Evolutionary conservation across 2,797 vertebrate genomes (phyloP), one percentile per base, ranked within the genome.

Genomic region (Huso huso): DNA sequence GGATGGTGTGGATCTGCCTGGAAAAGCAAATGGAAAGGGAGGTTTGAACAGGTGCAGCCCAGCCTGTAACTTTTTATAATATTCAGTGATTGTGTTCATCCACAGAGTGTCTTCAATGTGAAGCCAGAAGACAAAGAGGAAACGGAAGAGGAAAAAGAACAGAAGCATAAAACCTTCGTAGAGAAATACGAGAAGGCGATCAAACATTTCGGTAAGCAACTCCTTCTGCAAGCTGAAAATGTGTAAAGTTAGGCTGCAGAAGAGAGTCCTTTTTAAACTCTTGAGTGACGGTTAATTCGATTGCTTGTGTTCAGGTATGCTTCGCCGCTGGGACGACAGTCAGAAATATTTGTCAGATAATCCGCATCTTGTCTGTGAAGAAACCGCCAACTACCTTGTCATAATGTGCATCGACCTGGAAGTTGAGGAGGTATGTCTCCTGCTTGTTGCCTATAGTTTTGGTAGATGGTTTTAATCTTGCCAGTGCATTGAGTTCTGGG

Each of bases 321-420:
- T 94, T 69, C 81, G 82, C 53, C 92, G 91, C n/a, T 97, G 94
- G 93, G 94, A 94, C 0, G 93, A 96, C 86, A 95, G 94, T 80
- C 94, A 94, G 85, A 93, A 91, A 65, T 95, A 84, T 74, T 84
- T 96, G 18, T 92, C 93, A 0, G 94, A 96, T 63, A 86, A 93
- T 9, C 86, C 91, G 0, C 84, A 95, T 63, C 86, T 95, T 69
- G 93, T 96, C 10, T 95, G 93, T 0, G 91, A 95, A 67, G 93
- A 95, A 81, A 95, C 91, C 0, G 93, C 94, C 2, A 94, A 93
- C 62, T 90, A 90, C 75, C 77, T 95, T n/a, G 89, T 93, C 49
- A 91, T 91, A 83, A 89, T 93, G 89, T 94, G 93, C 70, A 92
- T 95, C 0, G 91, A 94, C 63, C 84, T 93, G 52, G 92, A 94